These are phyloP conservation scores for Notodonta ziczac DNA, from an alignment of 2,888 invertebrate genomes.

Conservation along the genomic window DNA sequence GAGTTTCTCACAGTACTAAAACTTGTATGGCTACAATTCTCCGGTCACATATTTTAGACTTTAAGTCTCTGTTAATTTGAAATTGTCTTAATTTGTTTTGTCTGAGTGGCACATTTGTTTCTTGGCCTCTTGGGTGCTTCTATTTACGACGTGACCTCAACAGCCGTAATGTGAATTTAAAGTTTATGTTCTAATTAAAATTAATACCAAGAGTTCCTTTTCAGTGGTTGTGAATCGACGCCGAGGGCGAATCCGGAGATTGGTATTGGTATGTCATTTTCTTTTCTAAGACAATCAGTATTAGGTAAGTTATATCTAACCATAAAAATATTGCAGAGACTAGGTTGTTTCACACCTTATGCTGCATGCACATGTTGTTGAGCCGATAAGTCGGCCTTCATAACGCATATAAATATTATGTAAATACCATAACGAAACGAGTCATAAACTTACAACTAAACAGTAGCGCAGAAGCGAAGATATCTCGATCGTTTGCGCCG, in stretches of 20 bases:
- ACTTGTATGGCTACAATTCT: constrained; percentile 51
- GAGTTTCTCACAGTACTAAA: constrained; percentile 51
- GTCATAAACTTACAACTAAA: no score
- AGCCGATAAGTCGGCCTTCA: no score
- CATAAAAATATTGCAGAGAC: no score
- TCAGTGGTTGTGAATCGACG: background rate
- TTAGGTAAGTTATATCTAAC: no score
- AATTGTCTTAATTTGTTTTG: constrained; percentile 80
- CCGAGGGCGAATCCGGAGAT: no score
- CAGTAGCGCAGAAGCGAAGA: background rate
- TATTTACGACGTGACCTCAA: constrained; percentile 44
- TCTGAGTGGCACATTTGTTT: constrained; percentile 68
- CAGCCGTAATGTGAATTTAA: constrained; percentile 28
- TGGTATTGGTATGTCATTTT: no score
- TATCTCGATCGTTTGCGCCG: constrained; percentile 31
- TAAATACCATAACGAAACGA: no score
- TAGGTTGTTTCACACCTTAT: no score
- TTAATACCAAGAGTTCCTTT: constrained; percentile 23
- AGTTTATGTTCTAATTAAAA: constrained; percentile 48
- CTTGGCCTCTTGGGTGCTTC: constrained; percentile 57
- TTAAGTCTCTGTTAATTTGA: constrained; percentile 75
- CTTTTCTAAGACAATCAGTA: no score
- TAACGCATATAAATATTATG: no score
- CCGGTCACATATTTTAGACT: constrained; percentile 68
- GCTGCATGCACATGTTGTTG: no score